Evolutionary conservation across 1,140 invertebrate genomes (phyloP).

Genomic region (Drosophila setifemur): DNA sequence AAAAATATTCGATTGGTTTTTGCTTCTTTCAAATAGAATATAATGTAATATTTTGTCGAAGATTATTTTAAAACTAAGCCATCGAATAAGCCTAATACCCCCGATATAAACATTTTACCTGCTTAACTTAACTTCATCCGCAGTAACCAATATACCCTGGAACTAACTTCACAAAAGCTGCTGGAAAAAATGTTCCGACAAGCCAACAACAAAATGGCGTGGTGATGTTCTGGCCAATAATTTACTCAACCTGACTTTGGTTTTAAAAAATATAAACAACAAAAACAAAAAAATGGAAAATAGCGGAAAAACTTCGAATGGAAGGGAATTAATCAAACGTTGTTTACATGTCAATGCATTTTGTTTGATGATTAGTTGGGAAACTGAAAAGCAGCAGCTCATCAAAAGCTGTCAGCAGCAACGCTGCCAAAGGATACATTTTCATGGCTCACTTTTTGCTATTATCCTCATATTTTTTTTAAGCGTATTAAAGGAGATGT

Average conservation of each 20-base stretch:
- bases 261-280: too few species aligned
- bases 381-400: conserved; percentile 18
- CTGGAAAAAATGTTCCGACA: conserved; percentile 41
- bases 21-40: too few species aligned
- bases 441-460: not conserved
- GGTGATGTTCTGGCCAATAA: conserved; percentile 37
- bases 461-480: conserved; percentile 8
- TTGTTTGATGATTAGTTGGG: conserved; percentile 63
- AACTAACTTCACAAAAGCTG: not conserved
- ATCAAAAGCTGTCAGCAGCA: conserved; percentile 60
- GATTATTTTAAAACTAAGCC: too few species aligned
- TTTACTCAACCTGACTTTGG: not conserved
- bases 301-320: not conserved
- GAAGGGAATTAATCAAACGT: conserved; percentile 38
- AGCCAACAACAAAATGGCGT: conserved; percentile 72
- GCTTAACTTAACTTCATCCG: too few species aligned
- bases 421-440: not conserved
- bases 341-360: conserved; percentile 75
- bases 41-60: too few species aligned
- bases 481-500: not conserved
- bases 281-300: not conserved
- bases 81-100: too few species aligned
- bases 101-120: too few species aligned
- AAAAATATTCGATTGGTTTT: too few species aligned
- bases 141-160: not conserved